Percentiles rank a stretch among this genome's conserved stretches.
Conservation (phyloP, 2,888 invertebrate species). For the Caenorhabditis imperialis region DNA sequence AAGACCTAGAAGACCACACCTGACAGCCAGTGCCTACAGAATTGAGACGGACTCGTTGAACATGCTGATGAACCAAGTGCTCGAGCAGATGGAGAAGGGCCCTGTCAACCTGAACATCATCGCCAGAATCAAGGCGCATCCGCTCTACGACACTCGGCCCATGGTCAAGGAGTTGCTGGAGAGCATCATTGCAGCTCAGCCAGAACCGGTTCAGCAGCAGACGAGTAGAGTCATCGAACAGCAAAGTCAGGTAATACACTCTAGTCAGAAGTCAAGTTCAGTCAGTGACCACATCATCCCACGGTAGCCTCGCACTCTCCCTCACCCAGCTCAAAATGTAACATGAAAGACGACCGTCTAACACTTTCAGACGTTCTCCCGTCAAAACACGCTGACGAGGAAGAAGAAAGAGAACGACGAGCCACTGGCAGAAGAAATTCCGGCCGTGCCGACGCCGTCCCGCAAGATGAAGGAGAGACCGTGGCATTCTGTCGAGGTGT, state of each 20-base stretch:
- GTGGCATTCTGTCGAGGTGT: conserved; percentile 60
- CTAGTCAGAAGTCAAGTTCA: background rate
- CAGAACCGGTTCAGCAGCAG: conserved; percentile 72
- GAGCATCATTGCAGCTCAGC: conserved; percentile 70
- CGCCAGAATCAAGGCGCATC: conserved; percentile 75
- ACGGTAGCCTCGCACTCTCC: conserved; percentile 33
- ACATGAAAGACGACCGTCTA: conserved; percentile 6
- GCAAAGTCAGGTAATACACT: conserved; percentile 49
- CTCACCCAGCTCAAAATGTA: conserved; percentile 18
- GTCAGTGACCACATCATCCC: too few relatives aligned
- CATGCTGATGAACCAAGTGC: conserved; percentile 77
- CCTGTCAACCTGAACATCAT: conserved; percentile 76
- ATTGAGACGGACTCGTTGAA: conserved; percentile 76
- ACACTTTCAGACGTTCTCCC: conserved; percentile 51
- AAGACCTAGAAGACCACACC: conserved; percentile 35
- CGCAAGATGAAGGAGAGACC: conserved; percentile 52
- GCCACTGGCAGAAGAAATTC: conserved; percentile 37
- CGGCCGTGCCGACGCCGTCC: conserved; percentile 44
- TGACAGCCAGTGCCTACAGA: conserved; percentile 63
- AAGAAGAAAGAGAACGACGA: conserved; percentile 34
- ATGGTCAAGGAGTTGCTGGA: conserved; percentile 74
- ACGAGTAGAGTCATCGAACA: conserved; percentile 72
- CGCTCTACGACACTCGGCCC: conserved; percentile 74
- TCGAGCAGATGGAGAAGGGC: conserved; percentile 78
- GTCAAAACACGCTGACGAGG: conserved; percentile 42